Base-by-base conservation (phyloP, 2,888 invertebrate genomes). In the Phrixothrix hirtus region DNA sequence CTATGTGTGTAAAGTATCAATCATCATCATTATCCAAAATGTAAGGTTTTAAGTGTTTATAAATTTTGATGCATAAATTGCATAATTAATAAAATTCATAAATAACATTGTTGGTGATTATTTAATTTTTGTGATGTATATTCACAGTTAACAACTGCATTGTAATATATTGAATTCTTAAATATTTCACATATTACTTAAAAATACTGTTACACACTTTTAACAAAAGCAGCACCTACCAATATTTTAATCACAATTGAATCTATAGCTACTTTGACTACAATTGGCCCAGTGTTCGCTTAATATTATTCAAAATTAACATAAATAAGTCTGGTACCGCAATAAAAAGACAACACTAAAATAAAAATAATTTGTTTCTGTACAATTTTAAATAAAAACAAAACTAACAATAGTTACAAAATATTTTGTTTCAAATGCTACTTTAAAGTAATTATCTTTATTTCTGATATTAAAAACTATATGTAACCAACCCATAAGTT, bases 171-270 rank as follows among this genome's bases (percentile, higher is more conserved):
- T 37, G 32, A 31, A 30, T 31, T 31, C 13, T 38, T 46, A 38
- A 46, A 46, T 31, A 32, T 43, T 38, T 38, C 26, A 46, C 15
- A 46, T 32, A 32, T 38, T 21, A 35, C 47, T 48, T 49, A 49
- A 49, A n/a, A 49, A 49, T 49, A 49, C 49, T 43, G 43, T 49
- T 43, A 49, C n/a, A 49, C 29, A 49, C 37, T 36, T 29, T 14
- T 13, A 11, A 34, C 16, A 26, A 48, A 31, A 48, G 46, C 37
- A 48, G 48, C 48, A 48, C 48, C 48, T 48, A 48, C 34, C 31
- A 25, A 42, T 41, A 35, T 32, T 41, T 48, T 16, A 41, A 45
- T 47, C 47, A 47, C 47, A 47, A 39, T 37, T 29, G 13, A 36
- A 29, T 35, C n/a, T 35, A 43, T 36, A 27, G 27, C 27, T n/a